Conservation (phyloP, 2,888 invertebrate genomes). For the Sycophila texana region DNA sequence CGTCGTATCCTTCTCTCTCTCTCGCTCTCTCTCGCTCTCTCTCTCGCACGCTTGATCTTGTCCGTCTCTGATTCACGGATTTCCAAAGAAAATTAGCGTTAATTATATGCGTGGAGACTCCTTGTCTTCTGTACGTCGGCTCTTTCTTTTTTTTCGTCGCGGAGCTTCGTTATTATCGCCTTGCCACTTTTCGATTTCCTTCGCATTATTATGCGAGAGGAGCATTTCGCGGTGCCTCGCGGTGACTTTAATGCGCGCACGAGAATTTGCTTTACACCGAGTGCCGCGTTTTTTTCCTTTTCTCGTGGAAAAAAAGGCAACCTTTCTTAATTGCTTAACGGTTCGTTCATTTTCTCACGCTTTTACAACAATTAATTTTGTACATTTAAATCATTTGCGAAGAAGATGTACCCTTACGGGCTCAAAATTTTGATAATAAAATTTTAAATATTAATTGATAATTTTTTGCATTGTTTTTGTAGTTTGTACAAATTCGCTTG, state of each 20-base stretch:
- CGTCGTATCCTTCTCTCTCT: conserved; percentile 26
- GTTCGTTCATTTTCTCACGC: no score
- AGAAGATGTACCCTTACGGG: no score
- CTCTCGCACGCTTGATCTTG: background rate
- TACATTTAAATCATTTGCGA: no score
- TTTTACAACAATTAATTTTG: no score
- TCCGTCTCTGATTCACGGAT: conserved; percentile 36
- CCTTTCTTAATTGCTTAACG: no score
- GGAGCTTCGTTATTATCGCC: background rate
- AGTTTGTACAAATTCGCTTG: no score
- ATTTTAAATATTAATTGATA: no score
- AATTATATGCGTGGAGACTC: conserved; percentile 37
- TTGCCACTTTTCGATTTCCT: conserved; percentile 35
- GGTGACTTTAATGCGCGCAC: conserved; percentile 39
- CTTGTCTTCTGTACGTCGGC: conserved; percentile 6
- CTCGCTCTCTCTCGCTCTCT: background rate
- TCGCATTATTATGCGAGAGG: conserved; percentile 1
- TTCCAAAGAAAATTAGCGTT: conserved; percentile 54
- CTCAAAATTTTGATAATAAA: no score
- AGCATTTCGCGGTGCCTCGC: background rate
- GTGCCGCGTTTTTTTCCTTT: background rate
- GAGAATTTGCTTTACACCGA: conserved; percentile 2
- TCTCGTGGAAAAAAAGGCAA: no score
- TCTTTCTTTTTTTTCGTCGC: conserved; percentile 11
- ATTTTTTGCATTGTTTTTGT: no score